Conservation (phyloP, 2,888 invertebrate species). For the Nomada ruficornis region DNA sequence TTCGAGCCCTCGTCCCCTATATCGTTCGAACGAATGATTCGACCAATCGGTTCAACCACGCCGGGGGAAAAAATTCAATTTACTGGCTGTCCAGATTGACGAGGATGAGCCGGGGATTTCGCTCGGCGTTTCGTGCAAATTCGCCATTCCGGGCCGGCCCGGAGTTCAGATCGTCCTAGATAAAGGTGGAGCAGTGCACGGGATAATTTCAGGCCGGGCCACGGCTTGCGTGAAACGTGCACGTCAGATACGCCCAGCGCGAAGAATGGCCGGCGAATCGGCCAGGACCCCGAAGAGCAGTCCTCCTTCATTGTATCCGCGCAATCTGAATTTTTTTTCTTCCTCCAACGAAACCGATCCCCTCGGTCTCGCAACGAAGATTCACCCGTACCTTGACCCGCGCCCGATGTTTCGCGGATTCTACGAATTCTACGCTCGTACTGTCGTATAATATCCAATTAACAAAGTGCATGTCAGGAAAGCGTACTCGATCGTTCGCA, state of each 20-base stretch:
- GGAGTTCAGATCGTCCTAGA: slow-evolving; percentile 65
- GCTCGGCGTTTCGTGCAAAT: slow-evolving; percentile 46
- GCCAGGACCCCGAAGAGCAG: not conserved
- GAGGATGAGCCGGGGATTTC: slow-evolving; percentile 60
- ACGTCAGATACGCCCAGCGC: slow-evolving; percentile 45
- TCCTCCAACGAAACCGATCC: slow-evolving; percentile 22
- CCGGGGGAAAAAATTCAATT: slow-evolving; percentile 74
- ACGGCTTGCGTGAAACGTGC: slow-evolving; percentile 24
- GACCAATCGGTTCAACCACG: slow-evolving; percentile 42
- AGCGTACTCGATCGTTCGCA: too few species aligned
- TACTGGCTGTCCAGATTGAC: slow-evolving; percentile 75
- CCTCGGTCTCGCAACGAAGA: not conserved
- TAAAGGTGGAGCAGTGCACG: slow-evolving; percentile 48
- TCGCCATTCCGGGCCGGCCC: slow-evolving; percentile 35
- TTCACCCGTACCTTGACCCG: not conserved
- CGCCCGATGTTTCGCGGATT: not conserved
- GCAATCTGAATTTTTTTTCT: not conserved
- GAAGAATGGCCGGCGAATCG: slow-evolving; percentile 17
- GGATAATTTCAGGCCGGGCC: slow-evolving; percentile 58
- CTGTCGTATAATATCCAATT: too few species aligned
- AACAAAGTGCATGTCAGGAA: too few species aligned
- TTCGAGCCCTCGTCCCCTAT: slow-evolving; percentile 13
- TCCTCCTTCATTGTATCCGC: slow-evolving; percentile 15
- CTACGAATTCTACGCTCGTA: not conserved
- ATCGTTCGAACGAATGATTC: slow-evolving; percentile 46